Percentiles rank a stretch among this genome's conserved stretches.
phyloP scores from a whole-genome alignment of 2,113 vertebrate species.

The Bostrychus sinensis region DNA sequence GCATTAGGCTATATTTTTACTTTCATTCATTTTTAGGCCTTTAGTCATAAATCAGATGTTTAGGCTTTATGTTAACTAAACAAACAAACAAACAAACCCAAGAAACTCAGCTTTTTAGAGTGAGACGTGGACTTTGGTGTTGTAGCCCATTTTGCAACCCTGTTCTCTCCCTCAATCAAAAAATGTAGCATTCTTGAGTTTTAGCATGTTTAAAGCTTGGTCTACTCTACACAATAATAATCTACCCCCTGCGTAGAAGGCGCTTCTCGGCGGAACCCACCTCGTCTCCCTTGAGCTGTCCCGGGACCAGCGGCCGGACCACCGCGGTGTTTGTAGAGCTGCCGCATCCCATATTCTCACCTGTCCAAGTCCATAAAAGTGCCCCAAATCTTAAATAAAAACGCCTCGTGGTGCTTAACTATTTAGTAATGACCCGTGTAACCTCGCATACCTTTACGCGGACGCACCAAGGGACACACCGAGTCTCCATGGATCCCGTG shows the following conservation, averaged over 20 bases:
- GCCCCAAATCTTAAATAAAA: not conserved
- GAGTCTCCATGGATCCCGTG: slow-evolving; percentile 57
- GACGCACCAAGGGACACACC: slow-evolving; percentile 12
- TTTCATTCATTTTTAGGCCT: too few species aligned
- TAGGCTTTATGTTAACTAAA: too few species aligned
- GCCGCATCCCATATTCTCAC: slow-evolving; percentile 76
- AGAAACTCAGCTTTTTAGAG: too few species aligned
- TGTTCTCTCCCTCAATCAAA: too few species aligned
- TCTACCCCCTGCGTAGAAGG: not conserved
- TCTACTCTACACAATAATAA: too few species aligned
- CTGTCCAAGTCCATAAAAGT: slow-evolving; percentile 19
- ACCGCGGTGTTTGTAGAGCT: slow-evolving; percentile 65
- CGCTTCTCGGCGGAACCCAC: slow-evolving; percentile 41
- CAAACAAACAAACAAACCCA: too few species aligned
- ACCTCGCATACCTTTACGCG: slow-evolving; percentile 67
- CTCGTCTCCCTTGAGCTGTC: slow-evolving; percentile 48
- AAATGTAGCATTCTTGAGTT: too few species aligned
- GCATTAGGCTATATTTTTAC: too few species aligned
- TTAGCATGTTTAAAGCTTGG: too few species aligned
- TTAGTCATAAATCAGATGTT: too few species aligned
- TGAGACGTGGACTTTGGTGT: too few species aligned
- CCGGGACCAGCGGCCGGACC: slow-evolving; percentile 59
- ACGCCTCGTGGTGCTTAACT: not conserved
- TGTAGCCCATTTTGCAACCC: too few species aligned
- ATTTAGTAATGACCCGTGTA: not conserved